Evolutionary conservation across 2,113 vertebrate species (phyloP), one percentile per base, ranked within the genome.

Genomic region (Gallinago jamesoni): DNA sequence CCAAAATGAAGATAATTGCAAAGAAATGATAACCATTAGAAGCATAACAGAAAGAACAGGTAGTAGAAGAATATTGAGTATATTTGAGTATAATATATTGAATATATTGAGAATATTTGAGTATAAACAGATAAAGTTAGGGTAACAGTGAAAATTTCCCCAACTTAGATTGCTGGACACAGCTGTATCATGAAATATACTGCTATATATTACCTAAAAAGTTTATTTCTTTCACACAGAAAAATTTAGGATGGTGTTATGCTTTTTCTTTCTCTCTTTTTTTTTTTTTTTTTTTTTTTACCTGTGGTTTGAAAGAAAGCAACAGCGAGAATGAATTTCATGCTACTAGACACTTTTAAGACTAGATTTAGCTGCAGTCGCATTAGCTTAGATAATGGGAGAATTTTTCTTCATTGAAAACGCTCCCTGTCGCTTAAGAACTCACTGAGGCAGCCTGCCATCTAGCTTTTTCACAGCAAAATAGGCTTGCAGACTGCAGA

Each of bases 401-500:
- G 97, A 98, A 98, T 97, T 97, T 98, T 97, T 98, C 98, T 98
- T 98, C 97, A 98, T 98, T 98, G 98, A 97, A 98, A 98, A 98
- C 97, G 97, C 97, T 98, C 97, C 96, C 96, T 98, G 98, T 98
- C 97, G 95, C 97, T 98, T 98, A 96, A 97, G 97, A 98, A 97
- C 98, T 98, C 97, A 97, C 97, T 98, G 98, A 98, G 97, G 98
- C 98, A 98, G 98, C 84, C 98, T 98, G 98, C 98, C 98, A 98
- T 98, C 98, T 98, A 98, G 98, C 98, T 98, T 98, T 98, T 98
- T 97, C 98, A 98, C 98, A 98, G 98, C 97, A 98, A 98, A 98
- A 98, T 96, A 98, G 97, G 96, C 95, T 98, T 98, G 97, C 98
- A 98, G 98, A 98, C 98, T 98, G 98, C 98, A 98, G 98, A 98